phyloP scores from a whole-genome alignment of 1,140 invertebrate genomes.

The Drosophila saltans region DNA sequence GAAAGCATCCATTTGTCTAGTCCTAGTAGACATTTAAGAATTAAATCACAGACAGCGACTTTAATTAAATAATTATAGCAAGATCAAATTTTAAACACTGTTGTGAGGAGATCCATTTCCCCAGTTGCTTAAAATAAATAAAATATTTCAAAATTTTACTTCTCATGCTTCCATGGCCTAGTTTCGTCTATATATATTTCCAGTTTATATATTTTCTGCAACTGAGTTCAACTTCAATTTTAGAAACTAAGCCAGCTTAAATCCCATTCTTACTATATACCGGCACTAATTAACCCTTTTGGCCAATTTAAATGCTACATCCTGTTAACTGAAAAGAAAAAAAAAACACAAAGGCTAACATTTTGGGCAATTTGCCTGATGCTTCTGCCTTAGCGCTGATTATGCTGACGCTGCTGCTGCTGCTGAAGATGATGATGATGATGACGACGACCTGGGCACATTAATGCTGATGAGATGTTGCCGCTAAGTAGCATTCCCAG shows the following conservation, averaged over 20 bases:
- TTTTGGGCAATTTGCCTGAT: conserved; percentile 60
- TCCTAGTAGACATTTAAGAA: too few relatives aligned
- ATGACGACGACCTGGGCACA: conserved; percentile 70
- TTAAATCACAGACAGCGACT: too few relatives aligned
- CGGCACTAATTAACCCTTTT: conserved; percentile 38
- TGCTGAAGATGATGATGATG: conserved; percentile 35
- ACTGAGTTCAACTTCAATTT: not conserved
- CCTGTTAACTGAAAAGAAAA: conserved; percentile 7
- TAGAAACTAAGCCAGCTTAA: conserved; percentile 18
- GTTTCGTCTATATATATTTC: too few relatives aligned
- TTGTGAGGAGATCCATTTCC: too few relatives aligned
- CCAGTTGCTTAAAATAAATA: too few relatives aligned
- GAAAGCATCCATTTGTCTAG: too few relatives aligned
- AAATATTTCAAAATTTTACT: too few relatives aligned
- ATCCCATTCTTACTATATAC: not conserved
- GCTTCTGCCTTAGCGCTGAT: conserved; percentile 64
- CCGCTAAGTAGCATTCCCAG: conserved; percentile 76
- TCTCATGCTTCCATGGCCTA: too few relatives aligned
- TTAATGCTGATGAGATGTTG: conserved; percentile 76
- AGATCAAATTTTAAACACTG: too few relatives aligned
- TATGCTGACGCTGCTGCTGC: conserved; percentile 53
- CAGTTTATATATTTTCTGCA: too few relatives aligned
- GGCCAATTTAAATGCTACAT: conserved; percentile 50
- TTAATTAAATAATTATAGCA: too few relatives aligned
- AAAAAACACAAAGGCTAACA: conserved; percentile 26